Evolutionary conservation across 2,888 invertebrate genomes (phyloP).

Genomic region (Argyra leucocephala): DNA sequence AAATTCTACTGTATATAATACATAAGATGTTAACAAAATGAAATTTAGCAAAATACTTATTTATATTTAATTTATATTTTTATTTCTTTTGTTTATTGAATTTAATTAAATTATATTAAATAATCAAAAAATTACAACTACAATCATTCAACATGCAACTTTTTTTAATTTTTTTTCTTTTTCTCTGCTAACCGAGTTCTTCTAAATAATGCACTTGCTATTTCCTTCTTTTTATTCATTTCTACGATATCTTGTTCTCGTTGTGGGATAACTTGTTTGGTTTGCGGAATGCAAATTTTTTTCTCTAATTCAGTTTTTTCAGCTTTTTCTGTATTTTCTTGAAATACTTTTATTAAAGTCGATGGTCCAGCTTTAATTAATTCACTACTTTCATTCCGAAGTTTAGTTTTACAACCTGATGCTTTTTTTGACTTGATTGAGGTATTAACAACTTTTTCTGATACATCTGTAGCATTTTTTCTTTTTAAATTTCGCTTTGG

Average conservation of each 20-base stretch:
- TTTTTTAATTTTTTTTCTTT: not conserved
- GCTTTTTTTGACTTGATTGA: conserved; percentile 23
- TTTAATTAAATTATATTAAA: too few species aligned
- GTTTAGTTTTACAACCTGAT: conserved; percentile 19
- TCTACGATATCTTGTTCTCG: conserved; percentile 56
- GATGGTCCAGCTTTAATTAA: conserved; percentile 8
- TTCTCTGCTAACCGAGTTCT: conserved; percentile 28
- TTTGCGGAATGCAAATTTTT: conserved; percentile 28
- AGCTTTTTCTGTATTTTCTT: conserved; percentile 21
- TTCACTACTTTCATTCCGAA: conserved; percentile 24
- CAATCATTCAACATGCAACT: too few species aligned
- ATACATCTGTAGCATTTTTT: conserved; percentile 7
- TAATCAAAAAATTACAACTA: too few species aligned
- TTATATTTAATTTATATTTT: too few species aligned
- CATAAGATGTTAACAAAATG: too few species aligned
- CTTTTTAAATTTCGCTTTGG: conserved; percentile 24
- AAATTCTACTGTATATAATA: too few species aligned
- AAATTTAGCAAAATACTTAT: too few species aligned
- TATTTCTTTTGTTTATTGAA: too few species aligned
- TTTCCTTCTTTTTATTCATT: conserved; percentile 58
- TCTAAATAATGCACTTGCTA: conserved; percentile 64
- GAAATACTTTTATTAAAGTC: conserved; percentile 14
- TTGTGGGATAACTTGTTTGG: conserved; percentile 61
- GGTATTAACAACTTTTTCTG: conserved; percentile 27
- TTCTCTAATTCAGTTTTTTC: conserved; percentile 24